Percentiles rank a stretch among this genome's conserved stretches.
Conservation (phyloP, 2,888 invertebrate species). For the Hypercompe scribonia region DNA sequence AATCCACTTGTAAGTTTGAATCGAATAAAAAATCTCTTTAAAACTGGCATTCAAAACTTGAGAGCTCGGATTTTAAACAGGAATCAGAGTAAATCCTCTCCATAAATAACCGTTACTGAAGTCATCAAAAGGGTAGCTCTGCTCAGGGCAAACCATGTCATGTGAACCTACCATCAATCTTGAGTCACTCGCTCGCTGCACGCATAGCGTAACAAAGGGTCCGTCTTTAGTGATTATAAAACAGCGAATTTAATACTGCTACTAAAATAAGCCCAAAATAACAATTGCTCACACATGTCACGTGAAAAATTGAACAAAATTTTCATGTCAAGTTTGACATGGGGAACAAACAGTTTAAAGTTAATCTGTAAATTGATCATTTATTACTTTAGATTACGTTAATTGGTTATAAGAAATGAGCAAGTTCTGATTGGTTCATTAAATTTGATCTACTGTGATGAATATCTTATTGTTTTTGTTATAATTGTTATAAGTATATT, state of each 20-base stretch:
- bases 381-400: conserved; percentile 38
- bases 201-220: conserved; percentile 65
- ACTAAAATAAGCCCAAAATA: conserved; percentile 50
- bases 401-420: conserved; percentile 4
- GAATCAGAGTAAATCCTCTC: conserved; percentile 75
- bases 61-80: conserved; percentile 67
- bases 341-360: conserved; percentile 45
- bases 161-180: conserved; percentile 85
- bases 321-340: conserved; percentile 44
- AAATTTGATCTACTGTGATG: not conserved
- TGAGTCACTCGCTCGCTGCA: conserved; percentile 68
- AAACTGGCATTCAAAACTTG: conserved; percentile 70
- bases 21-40: conserved; percentile 58
- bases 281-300: conserved; percentile 46
- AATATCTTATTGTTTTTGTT: not conserved
- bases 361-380: conserved; percentile 27
- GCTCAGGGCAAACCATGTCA: conserved; percentile 80
- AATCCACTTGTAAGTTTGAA: conserved; percentile 36
- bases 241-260: conserved; percentile 49
- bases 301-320: conserved; percentile 46
- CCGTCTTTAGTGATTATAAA: conserved; percentile 49
- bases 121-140: conserved; percentile 84
- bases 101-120: conserved; percentile 85
- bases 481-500: not conserved
- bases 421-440: not conserved